Conservation (phyloP, 1,140 invertebrate species). For the Bombus fervidus region DNA sequence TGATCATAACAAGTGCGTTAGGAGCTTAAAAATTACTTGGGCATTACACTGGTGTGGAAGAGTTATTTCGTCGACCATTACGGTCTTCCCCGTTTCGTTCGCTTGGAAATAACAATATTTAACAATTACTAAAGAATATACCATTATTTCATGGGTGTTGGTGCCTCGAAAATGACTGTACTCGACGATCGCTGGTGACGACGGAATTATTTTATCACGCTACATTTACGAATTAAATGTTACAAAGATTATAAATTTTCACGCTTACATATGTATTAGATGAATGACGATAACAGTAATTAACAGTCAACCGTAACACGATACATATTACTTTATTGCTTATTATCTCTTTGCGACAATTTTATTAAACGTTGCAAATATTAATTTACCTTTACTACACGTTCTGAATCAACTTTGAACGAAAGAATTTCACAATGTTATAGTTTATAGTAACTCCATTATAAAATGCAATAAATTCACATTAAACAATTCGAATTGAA, state of each 20-base stretch:
- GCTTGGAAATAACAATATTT: slow-evolving; percentile 1
- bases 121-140: slow-evolving; percentile 1
- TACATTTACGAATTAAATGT: background rate
- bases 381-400: background rate
- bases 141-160: background rate
- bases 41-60: background rate
- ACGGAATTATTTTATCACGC: background rate
- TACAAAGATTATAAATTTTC: background rate
- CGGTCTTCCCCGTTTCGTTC: background rate
- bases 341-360: background rate
- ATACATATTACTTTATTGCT: background rate
- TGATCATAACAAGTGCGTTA: background rate
- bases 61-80: background rate
- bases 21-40: background rate
- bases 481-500: background rate
- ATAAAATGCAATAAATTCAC: background rate
- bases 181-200: background rate
- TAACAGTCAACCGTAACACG: background rate
- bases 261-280: no score
- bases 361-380: background rate
- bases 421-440: background rate
- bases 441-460: background rate
- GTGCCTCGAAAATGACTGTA: background rate
- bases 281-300: background rate
- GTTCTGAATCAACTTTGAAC: no score